phyloP scores from a whole-genome alignment of 2,113 vertebrate species.

The Otolemur garnettii region DNA sequence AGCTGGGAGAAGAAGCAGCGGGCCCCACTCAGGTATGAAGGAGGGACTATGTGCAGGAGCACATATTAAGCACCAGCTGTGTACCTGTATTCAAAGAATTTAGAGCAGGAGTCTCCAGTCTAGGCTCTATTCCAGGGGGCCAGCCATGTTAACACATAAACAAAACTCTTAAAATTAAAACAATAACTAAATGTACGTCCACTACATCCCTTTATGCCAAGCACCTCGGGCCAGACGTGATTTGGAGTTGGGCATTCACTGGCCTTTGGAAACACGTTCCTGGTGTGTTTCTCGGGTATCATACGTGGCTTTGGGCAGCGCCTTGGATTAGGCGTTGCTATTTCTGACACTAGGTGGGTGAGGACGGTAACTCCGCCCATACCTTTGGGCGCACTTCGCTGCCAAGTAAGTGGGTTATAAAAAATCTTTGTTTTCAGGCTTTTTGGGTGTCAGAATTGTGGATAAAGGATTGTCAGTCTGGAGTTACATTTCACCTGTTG shows the following conservation, averaged over 20 bases:
- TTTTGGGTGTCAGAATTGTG: not conserved
- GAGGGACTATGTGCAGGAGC: not conserved
- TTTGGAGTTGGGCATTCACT: not conserved
- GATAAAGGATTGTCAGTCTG: not conserved
- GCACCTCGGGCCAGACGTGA: not conserved
- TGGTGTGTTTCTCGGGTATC: rapidly evolving
- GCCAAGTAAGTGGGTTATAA: rapidly evolving
- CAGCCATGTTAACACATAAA: not conserved
- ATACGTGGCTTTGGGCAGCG: rapidly evolving
- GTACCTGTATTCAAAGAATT: not conserved
- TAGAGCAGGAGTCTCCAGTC: not conserved
- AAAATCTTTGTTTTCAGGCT: not conserved
- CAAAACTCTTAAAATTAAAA: not conserved
- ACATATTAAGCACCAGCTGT: not conserved
- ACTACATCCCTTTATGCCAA: not conserved
- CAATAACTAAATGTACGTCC: not conserved
- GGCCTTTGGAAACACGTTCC: not conserved
- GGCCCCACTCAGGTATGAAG: slow-evolving; percentile 92
- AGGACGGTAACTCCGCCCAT: rapidly evolving
- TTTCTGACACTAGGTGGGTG: not conserved
- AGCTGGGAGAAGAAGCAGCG: slow-evolving; percentile 95
- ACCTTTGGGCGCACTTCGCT: not conserved
- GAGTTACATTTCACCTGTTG: not conserved
- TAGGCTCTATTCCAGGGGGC: not conserved
- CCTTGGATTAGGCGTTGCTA: rapidly evolving